Evolutionary conservation across 2,113 vertebrate species (phyloP).

Genomic region (Tragelaphus imberbis): DNA sequence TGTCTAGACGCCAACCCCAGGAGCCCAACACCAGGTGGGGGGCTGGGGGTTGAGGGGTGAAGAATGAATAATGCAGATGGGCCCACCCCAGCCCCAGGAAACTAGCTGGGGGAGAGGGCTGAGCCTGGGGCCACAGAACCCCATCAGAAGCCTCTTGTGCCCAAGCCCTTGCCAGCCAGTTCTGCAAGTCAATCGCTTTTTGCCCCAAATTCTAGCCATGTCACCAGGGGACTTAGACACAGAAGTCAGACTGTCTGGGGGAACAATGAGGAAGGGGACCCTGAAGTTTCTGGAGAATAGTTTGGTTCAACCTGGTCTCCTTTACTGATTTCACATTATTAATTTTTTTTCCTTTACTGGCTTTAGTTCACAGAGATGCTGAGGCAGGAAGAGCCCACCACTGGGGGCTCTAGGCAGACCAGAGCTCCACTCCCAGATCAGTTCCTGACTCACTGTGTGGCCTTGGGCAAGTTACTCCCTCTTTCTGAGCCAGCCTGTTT

Average conservation of each 20-base stretch:
- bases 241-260: not conserved
- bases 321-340: not conserved
- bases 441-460: not conserved
- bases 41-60: not conserved
- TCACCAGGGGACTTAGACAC: not conserved
- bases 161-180: not conserved
- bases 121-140: not conserved
- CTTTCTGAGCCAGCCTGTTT: not conserved
- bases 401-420: not conserved
- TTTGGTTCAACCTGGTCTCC: not conserved
- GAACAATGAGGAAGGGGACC: not conserved
- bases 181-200: slow-evolving; percentile 24
- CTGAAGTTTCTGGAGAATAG: not conserved
- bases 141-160: slow-evolving; percentile 23
- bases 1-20: slow-evolving; percentile 63
- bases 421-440: not conserved
- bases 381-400: not conserved
- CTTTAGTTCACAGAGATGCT: not conserved
- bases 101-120: not conserved
- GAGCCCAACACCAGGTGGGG: slow-evolving; percentile 29
- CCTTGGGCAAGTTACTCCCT: not conserved
- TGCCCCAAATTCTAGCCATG: not conserved
- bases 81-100: not conserved
- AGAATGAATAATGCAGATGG: slow-evolving; percentile 18
- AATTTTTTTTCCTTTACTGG: not conserved